phyloP scores from a whole-genome alignment of 2,113 vertebrate species.

The Cyrtonyx montezumae region DNA sequence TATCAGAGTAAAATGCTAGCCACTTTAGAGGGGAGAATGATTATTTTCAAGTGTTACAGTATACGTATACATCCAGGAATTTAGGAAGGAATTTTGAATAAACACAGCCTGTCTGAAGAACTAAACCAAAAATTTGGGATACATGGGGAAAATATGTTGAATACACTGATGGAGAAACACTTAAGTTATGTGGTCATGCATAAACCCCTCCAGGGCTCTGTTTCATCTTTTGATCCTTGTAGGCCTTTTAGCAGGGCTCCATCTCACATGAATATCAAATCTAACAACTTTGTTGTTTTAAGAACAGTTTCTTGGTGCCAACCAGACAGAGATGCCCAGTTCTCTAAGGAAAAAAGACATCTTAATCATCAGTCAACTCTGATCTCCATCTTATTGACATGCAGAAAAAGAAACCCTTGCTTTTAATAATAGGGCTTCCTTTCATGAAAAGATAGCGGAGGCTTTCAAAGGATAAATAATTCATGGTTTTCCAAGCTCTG shows the following conservation, averaged over 20 bases:
- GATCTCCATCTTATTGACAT: constrained; percentile 68
- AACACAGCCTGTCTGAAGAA: constrained; percentile 12
- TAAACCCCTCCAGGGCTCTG: constrained; percentile 10
- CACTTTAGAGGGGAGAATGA: constrained; percentile 4
- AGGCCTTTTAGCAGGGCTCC: constrained; percentile 17
- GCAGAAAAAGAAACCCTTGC: constrained; percentile 68
- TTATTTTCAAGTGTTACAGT: constrained; percentile 30
- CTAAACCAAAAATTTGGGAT: not conserved
- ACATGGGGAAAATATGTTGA: not conserved
- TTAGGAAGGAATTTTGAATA: constrained; percentile 22
- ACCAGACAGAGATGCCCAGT: constrained; percentile 13
- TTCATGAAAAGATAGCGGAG: constrained; percentile 74
- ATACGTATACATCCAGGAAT: not conserved
- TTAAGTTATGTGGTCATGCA: constrained; percentile 47
- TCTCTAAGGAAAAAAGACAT: constrained; percentile 55
- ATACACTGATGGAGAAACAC: not conserved
- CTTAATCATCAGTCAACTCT: constrained; percentile 60
- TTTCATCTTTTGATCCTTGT: constrained; percentile 35
- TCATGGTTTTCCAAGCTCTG: constrained; percentile 70
- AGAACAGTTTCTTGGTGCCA: constrained; percentile 35
- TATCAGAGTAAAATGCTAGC: not conserved
- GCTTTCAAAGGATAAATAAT: constrained; percentile 81
- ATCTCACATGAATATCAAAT: constrained; percentile 56
- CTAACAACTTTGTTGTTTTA: constrained; percentile 65
- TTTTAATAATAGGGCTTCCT: constrained; percentile 73